These are phyloP conservation scores for Gymnodraco acuticeps DNA, from an alignment of 2,797 vertebrate species.

Conservation along the genomic window DNA sequence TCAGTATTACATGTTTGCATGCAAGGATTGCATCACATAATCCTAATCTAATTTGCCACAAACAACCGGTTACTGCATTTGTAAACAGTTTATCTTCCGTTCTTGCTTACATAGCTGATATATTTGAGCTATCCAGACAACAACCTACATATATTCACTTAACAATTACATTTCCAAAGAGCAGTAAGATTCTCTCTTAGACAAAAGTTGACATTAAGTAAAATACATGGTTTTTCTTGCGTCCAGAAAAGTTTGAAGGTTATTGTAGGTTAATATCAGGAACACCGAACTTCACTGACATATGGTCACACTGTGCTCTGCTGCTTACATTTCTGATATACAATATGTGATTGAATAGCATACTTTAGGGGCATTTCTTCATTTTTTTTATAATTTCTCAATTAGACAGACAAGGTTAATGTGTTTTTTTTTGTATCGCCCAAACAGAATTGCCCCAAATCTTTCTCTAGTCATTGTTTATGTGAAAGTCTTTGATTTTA, in stretches of 20 bases:
- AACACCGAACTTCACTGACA: background rate
- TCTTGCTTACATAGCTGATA: background rate
- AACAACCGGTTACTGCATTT: conserved; percentile 16
- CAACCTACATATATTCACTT: background rate
- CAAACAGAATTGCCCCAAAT: background rate
- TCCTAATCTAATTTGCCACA: conserved; percentile 34
- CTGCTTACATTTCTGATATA: background rate
- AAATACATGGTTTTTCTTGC: background rate
- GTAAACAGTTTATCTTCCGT: conserved; percentile 21
- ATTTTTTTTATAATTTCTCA: background rate
- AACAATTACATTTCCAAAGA: background rate
- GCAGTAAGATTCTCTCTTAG: background rate
- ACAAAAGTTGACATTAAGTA: background rate
- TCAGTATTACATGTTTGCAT: conserved; percentile 18
- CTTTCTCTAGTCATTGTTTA: conserved; percentile 1
- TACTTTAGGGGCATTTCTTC: background rate
- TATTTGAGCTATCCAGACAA: background rate
- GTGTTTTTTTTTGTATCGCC: conserved; percentile 6
- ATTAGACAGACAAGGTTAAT: background rate
- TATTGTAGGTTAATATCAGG: conserved; percentile 8
- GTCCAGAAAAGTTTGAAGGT: background rate
- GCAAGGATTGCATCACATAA: conserved; percentile 39
- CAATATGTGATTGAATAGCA: background rate
- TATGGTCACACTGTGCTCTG: background rate
- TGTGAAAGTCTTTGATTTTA: conserved; percentile 32